Evolutionary conservation across 2,888 invertebrate genomes (phyloP).

Genomic region (Rhimphoctona megacephalus): DNA sequence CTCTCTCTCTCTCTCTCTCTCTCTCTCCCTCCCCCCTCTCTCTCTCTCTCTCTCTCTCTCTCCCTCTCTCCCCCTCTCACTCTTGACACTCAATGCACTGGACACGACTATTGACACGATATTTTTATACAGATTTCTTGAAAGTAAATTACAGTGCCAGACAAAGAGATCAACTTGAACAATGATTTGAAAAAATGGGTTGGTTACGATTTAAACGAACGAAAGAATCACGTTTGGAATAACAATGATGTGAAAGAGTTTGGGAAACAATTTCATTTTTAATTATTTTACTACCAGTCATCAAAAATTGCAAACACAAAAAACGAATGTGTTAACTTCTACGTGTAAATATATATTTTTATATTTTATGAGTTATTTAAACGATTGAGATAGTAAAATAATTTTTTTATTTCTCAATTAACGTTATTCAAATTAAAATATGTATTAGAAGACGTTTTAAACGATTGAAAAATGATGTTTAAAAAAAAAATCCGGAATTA

Average conservation of each 20-base stretch:
- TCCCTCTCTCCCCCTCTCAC: slow-evolving; percentile 50
- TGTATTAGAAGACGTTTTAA: not conserved
- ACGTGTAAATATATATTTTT: not conserved
- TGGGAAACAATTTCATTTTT: not conserved
- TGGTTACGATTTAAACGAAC: slow-evolving; percentile 52
- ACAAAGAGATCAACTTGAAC: slow-evolving; percentile 75
- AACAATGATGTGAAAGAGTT: not conserved
- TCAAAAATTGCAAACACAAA: not conserved
- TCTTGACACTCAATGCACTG: slow-evolving; percentile 78
- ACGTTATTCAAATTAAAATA: not conserved
- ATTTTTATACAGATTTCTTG: slow-evolving; percentile 84
- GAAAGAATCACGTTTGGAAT: not conserved
- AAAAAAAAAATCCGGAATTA: not conserved
- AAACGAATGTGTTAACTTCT: not conserved
- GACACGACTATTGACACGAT: slow-evolving; percentile 81
- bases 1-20: slow-evolving; percentile 59
- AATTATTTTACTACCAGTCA: not conserved
- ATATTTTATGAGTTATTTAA: no score
- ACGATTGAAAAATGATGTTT: not conserved
- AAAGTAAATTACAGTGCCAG: slow-evolving; percentile 83
- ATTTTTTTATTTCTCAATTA: not conserved
- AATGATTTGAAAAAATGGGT: slow-evolving; percentile 54
- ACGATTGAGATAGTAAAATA: not conserved
- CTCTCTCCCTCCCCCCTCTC: slow-evolving; percentile 66
- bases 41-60: slow-evolving; percentile 47